Conservation (phyloP, 1,140 invertebrate genomes). For the Phymorhynchus buccinoides region DNA sequence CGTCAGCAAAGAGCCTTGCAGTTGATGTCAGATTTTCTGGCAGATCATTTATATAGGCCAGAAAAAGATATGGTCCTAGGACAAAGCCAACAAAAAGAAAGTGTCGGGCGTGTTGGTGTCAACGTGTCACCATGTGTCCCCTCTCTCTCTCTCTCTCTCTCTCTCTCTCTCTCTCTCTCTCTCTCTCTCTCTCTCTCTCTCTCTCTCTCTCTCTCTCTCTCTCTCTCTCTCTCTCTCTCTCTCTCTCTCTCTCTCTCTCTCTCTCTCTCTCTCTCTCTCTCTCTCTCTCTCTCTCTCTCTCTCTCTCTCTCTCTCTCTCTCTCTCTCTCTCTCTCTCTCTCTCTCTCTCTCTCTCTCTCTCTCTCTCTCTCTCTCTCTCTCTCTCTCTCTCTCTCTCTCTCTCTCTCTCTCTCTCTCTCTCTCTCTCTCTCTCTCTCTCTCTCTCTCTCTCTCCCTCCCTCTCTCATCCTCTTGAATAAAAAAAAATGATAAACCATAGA, state of each 20-base stretch:
- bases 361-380: slow-evolving; percentile 24
- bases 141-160: background rate
- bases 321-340: slow-evolving; percentile 19
- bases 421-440: slow-evolving; percentile 21
- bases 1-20: too few relatives aligned
- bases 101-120: too few relatives aligned
- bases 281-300: background rate
- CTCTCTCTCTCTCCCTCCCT: slow-evolving; percentile 23
- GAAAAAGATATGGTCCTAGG: too few relatives aligned
- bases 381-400: slow-evolving; percentile 25
- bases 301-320: background rate
- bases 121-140: background rate
- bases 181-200: too few relatives aligned
- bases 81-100: too few relatives aligned
- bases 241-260: slow-evolving; percentile 16
- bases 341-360: background rate
- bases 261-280: slow-evolving; percentile 24
- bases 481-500: too few relatives aligned
- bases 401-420: slow-evolving; percentile 24
- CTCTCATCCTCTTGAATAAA: too few relatives aligned
- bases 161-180: background rate
- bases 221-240: slow-evolving; percentile 31
- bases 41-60: too few relatives aligned
- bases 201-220: slow-evolving; percentile 27
- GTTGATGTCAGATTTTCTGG: too few relatives aligned